Evolutionary conservation across 2,797 vertebrate species (phyloP), one percentile per base, ranked within the genome.

Genomic region (Enteromius treurensis): DNA sequence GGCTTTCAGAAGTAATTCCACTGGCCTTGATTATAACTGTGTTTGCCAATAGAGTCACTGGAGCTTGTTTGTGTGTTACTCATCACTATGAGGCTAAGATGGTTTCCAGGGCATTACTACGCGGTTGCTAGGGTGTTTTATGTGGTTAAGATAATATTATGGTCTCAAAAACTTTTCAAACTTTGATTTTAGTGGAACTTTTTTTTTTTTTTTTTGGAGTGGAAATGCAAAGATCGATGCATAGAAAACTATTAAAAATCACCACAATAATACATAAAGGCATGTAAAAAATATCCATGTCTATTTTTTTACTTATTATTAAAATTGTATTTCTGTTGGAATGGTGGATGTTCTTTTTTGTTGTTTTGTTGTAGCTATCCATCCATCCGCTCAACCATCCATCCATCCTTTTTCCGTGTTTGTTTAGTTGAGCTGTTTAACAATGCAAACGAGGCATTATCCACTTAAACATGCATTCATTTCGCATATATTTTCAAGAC

Each of bases 1-100:
- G 49, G 71, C 29, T 74, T 53, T 53, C 49, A 74, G 10, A 74
- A 53, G 70, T 53, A 74, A 74, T 74, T 74, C 47, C 11, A n/a
- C 47, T 34, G 47, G 49, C 29, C 49, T 49, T 53, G 71, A 53
- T 53, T 53, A 53, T 32, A 32, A 51, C 26, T 0, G 26, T 1
- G 14, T 51, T 74, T 53, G 71, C 71, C 49, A 53, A 74, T 19
- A 21, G 71, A 53, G 47, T 74, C 47, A 34, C 10, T 74, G 29
- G 29, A 34, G 49, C 49, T 74, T 21, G 47, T 34, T 53, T 34
- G 17, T 74, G 14, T 8, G 10, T 17, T 51, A 13, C 6, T 34
- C 47, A 51, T 49, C 26, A 13, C 9, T 32, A 7, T 14, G 47
- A 74, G n/a, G 29, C 47, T n/a, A 74, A 29, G 29, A n/a, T n/a